Evolutionary conservation across 64 coral and sea anemone species (phyloP), one percentile per base, ranked within the genome.

Genomic region (Anthopleura sola): DNA sequence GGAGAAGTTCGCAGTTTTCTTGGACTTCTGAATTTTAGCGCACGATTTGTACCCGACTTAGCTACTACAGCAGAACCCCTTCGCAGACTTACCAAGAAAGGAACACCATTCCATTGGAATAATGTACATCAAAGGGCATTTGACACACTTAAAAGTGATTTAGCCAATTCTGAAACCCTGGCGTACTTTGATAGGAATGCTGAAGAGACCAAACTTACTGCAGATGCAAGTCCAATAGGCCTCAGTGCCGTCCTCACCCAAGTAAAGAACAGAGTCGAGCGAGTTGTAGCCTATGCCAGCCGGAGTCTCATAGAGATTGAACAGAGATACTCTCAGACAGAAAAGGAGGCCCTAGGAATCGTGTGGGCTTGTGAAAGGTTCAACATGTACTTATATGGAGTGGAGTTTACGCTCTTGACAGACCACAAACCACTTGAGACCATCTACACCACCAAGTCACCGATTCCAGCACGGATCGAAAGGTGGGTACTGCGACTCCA

Each of bases 341-440:
- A 87, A 47, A 87, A 87, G 44, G 0, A 87, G 16, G 71, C 85
- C 15, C 36, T 78, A 34, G 71, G 40, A 16, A 24, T 87, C 1
- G 71, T 87, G 5, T 87, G 85, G 85, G 71, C 23, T 32, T 78
- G 40, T 78, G 85, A 87, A 29, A 80, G 77, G 77, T 80, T 80
- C 40, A 5, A 37, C 18, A 36, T 80, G 36, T 80, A 80, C 77
- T 36, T 80, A 8, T 36, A 31, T 6, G 77, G 77, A 21, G 3
- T 80, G 40, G 62, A 68, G 62, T 68, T 92, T 82, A 75, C 34
- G 14, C 60, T 92, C 16, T 49, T 84, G 6, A 92, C 85, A 60
- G 90, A 92, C 79, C 90, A 92, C 86, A 81, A 92, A 58, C 85
- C 90, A 69, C 62, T 87, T 8, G 86, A 86, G 64, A n/a, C n/a